These are phyloP conservation scores for Caenorhabditis virilis DNA, from an alignment of 2,888 invertebrate species.

Conservation along the genomic window DNA sequence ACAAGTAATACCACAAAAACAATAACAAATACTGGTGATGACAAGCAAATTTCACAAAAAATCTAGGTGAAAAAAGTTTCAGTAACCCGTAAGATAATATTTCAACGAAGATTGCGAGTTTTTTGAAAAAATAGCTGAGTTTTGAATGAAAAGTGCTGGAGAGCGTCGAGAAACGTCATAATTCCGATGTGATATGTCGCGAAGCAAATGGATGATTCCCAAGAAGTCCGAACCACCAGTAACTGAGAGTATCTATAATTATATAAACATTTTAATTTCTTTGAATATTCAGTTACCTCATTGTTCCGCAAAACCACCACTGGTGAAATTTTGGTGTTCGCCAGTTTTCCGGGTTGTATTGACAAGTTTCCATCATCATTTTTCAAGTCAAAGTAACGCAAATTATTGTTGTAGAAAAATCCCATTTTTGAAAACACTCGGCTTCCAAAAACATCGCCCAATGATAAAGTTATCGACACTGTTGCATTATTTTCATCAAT, in stretches of 20 bases:
- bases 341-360: slow-evolving; percentile 40
- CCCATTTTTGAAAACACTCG: slow-evolving; percentile 10
- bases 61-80: too few species aligned
- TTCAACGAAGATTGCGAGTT: slow-evolving; percentile 6
- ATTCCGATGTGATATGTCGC: slow-evolving; percentile 30
- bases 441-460: slow-evolving; percentile 39
- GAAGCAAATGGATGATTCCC: slow-evolving; percentile 18
- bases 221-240: slow-evolving; percentile 18
- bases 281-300: too few species aligned
- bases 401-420: slow-evolving; percentile 32
- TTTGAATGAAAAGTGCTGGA: slow-evolving; percentile 22
- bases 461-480: slow-evolving; percentile 26
- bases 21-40: too few species aligned
- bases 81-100: slow-evolving; percentile 37
- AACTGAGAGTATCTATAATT: slow-evolving; percentile 18
- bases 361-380: slow-evolving; percentile 18
- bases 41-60: too few species aligned
- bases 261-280: too few species aligned
- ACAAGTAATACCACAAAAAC: too few species aligned
- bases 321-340: slow-evolving; percentile 23
- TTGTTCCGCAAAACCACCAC: slow-evolving; percentile 28
- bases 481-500: slow-evolving; percentile 40
- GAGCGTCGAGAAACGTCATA: slow-evolving; percentile 30
- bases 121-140: slow-evolving; percentile 25
- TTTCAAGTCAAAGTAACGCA: slow-evolving; percentile 25